Evolutionary conservation across 92 coral and sea anemone genomes (phyloP), one percentile per base, ranked within the genome.

Genomic region (Muricea muricata): DNA sequence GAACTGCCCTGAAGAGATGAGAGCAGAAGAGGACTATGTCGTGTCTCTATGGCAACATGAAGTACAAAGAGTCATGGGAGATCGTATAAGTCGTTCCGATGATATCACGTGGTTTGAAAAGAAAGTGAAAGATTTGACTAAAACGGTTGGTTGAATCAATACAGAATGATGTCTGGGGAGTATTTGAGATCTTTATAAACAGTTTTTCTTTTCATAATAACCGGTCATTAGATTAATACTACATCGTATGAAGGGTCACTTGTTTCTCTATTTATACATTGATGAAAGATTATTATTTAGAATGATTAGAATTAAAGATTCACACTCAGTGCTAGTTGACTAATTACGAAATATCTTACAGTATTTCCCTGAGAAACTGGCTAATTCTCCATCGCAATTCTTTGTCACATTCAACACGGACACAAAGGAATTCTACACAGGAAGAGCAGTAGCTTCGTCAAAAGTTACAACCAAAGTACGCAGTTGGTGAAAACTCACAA

Each of bases 1-100:
- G 82, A 96, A 89, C 84, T 96, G 99, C 65, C 94, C 99, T 0
- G 99, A 96, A 65, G 99, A 96, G 80, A 93, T 93, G 97, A 83
- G 97, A 67, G 99, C 99, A 26, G 99, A 96, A 65, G 99, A 96
- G 57, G 99, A 96, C 33, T 91, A 96, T 87, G 89, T 96, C 89
- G 96, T 92, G 32, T 92, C 97, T 57, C 91, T 96, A 61, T 96
- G 99, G 99, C 97, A 93, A 52, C 98, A 96, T 76, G 99, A 96
- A 61, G 86, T 94, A 40, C 77, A 89, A 32, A 82, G 99, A 66
- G 99, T 92, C 72, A 82, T 96, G 26, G 94, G 94, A 89, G 99
- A 96, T 79, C 90, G 99, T 31, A 72, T 96, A 55, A 88, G 94
- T 85, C 95, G 99, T 30, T 87, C 95, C 4, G 79, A 93, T 14